Percentiles rank a stretch among this genome's conserved stretches.
phyloP scores from a whole-genome alignment of 2,113 vertebrate species.

The Lichenostomus cassidix region DNA sequence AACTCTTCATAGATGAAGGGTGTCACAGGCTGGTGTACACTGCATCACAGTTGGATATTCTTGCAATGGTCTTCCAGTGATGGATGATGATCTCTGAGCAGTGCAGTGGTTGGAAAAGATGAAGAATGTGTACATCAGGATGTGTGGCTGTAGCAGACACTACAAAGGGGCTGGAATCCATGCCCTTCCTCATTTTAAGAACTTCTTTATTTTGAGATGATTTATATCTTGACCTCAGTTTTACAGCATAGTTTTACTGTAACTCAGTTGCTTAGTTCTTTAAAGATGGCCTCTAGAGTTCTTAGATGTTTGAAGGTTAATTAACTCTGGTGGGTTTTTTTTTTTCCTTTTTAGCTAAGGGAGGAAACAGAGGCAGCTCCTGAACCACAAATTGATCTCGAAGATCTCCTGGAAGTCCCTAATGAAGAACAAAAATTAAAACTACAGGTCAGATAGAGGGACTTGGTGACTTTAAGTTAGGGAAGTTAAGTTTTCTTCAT shows the following conservation, averaged over 20 bases:
- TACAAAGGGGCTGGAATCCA: not conserved
- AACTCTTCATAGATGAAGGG: not conserved
- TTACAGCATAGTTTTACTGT: not conserved
- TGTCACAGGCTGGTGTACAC: not conserved
- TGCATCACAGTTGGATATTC: not conserved
- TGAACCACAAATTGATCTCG: conserved; percentile 92
- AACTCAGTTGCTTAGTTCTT: not conserved
- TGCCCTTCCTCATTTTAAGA: not conserved
- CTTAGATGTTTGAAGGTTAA: not conserved
- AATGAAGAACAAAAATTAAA: conserved; percentile 87
- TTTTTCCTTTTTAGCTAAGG: conserved; percentile 32
- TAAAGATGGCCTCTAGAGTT: not conserved
- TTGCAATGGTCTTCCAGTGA: not conserved
- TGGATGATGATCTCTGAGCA: not conserved
- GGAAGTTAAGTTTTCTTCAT: not conserved
- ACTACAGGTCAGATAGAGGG: conserved; percentile 78
- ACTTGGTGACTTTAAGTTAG: not conserved
- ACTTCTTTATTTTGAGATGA: not conserved
- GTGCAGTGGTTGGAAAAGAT: not conserved
- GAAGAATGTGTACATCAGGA: not conserved
- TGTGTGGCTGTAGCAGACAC: not conserved
- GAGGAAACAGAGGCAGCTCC: conserved; percentile 75
- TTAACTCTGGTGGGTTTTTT: not conserved
- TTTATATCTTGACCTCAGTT: not conserved
- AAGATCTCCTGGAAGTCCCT: conserved; percentile 89